These are phyloP conservation scores for Apamea anceps DNA, from an alignment of 2,888 invertebrate genomes.

Conservation along the genomic window DNA sequence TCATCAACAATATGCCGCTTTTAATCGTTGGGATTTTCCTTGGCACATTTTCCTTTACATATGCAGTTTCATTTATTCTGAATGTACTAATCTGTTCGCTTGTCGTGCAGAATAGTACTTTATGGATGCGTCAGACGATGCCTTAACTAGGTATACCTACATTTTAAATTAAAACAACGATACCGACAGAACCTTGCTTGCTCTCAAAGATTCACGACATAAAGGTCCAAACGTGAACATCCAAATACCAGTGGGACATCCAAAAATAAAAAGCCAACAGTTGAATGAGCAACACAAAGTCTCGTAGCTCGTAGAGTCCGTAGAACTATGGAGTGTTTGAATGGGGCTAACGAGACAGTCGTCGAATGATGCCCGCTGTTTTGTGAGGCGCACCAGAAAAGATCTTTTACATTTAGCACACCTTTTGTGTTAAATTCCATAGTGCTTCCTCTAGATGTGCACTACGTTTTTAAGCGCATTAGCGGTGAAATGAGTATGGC, in stretches of 20 bases:
- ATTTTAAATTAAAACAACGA: neutral
- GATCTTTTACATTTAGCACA: slow-evolving; percentile 54
- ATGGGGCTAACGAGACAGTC: slow-evolving; percentile 83
- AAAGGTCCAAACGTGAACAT: slow-evolving; percentile 28
- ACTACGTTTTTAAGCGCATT: slow-evolving; percentile 51
- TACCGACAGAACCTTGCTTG: neutral
- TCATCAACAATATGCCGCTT: slow-evolving; percentile 21
- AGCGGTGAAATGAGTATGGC: slow-evolving; percentile 46
- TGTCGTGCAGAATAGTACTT: neutral
- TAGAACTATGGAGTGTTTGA: slow-evolving; percentile 70
- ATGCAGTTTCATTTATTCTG: slow-evolving; percentile 7
- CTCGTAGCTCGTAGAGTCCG: slow-evolving; percentile 73
- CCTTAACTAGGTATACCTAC: neutral
- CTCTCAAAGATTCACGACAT: slow-evolving; percentile 8
- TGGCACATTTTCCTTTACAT: slow-evolving; percentile 1
- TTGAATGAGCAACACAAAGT: slow-evolving; percentile 74
- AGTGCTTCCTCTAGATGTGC: slow-evolving; percentile 37
- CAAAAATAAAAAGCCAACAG: slow-evolving; percentile 68
- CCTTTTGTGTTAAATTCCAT: slow-evolving; percentile 45
- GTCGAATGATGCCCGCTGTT: slow-evolving; percentile 74
- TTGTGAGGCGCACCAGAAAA: slow-evolving; percentile 71
- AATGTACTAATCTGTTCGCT: neutral
- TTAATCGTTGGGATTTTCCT: slow-evolving; percentile 37
- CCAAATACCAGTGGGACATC: slow-evolving; percentile 48
- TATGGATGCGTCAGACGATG: neutral